Base-by-base conservation (phyloP, 2,888 invertebrate species). In the Tupiocoris notatus region DNA sequence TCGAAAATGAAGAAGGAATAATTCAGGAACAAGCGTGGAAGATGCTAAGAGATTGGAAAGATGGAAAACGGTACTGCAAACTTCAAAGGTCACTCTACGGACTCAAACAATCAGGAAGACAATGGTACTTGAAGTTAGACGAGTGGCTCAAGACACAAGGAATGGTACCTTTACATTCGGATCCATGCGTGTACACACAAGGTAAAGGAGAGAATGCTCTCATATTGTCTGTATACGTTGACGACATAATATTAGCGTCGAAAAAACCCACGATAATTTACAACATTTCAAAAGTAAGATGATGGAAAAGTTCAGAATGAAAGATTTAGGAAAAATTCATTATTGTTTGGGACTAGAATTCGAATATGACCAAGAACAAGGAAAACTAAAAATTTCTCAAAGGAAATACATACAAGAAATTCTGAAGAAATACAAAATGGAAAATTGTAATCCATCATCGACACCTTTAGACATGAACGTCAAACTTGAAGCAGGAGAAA, bases 401-500 rank as follows among this genome's bases (percentile, higher is more conserved):
- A 25, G 9, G 18, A 66, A 66, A 66, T 21, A 71, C 12, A 71
- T 71, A 6, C 18, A 76, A 17, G 65, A 78, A 67, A 54, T 71
- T 17, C 17, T 73, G 57, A 66, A 25, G 7, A 64, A 78, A 23
- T 73, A 58, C 59, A 62, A 71, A n/a, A 71, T 76, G 73, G 73
- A 71, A 73, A 59, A 78, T 57, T 71, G 71, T 59, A 24, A 66
- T 24, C 23, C 56, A 24, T 39, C 59, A 57, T 58, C 25, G 7
- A 76, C 78, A 58, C 77, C 76, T 24, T 65, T 71, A 66, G 71
- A 61, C 17, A 39, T 63, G 12, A 65, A 71, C 18, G 25, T 75
- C 21, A 64, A 73, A 59, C 25, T 56, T 1, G 65, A 65, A 2
- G 18, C n/a, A 22, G 12, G 12, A 7, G 3, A 3, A 3, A 12